Percentiles rank a stretch among this genome's conserved stretches.
These are phyloP conservation scores for Liparis tanakae DNA, from an alignment of 2,797 vertebrate genomes.

Conservation along the genomic window DNA sequence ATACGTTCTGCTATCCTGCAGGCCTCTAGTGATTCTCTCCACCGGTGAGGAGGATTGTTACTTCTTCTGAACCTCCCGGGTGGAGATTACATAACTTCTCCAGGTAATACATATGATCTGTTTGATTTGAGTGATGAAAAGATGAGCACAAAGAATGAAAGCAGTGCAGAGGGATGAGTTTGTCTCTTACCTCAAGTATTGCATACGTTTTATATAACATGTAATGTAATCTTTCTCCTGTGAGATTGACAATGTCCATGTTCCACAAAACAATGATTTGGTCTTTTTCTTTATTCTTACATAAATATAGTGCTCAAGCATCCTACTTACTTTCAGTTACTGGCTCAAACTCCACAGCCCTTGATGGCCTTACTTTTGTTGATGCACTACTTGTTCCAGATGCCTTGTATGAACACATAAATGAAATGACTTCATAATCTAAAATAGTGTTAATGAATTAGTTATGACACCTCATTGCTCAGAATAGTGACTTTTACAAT, in stretches of 20 bases:
- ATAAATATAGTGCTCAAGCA: background rate
- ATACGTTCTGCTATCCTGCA: conserved; percentile 12
- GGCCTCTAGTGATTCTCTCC: conserved; percentile 6
- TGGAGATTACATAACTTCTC: conserved; percentile 40
- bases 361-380: conserved; percentile 28
- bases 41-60: conserved; percentile 22
- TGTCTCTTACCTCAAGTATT: conserved; percentile 56
- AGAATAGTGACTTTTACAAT: conserved; percentile 32
- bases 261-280: conserved; percentile 13
- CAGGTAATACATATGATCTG: conserved; percentile 15
- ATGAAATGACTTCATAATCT: conserved; percentile 21
- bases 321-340: conserved; percentile 3
- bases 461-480: conserved; percentile 17
- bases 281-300: conserved; percentile 28
- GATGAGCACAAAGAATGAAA: conserved; percentile 13
- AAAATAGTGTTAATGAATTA: conserved; percentile 19
- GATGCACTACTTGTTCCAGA: conserved; percentile 20
- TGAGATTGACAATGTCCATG: conserved; percentile 10
- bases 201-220: conserved; percentile 16
- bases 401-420: conserved; percentile 37
- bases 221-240: conserved; percentile 17
- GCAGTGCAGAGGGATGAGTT: conserved; percentile 15
- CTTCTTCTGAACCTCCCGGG: conserved; percentile 31
- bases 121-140: conserved; percentile 20
- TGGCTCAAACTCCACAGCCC: conserved; percentile 13